Conservation (phyloP, 2,888 invertebrate species). For the Halictus ligatus region DNA sequence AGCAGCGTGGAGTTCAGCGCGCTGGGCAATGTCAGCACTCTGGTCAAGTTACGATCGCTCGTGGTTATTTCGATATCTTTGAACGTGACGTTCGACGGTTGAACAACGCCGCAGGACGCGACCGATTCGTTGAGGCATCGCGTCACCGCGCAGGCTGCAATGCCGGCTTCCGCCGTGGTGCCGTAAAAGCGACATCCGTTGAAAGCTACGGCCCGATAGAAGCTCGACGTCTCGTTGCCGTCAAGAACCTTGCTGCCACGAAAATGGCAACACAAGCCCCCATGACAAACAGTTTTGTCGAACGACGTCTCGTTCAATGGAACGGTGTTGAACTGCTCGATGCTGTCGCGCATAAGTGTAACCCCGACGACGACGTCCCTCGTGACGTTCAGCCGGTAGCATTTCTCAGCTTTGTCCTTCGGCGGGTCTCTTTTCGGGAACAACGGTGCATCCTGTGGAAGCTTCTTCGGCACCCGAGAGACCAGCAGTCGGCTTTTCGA, state of each 20-base stretch:
- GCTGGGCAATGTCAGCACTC: conserved; percentile 65
- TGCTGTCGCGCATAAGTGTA: conserved; percentile 29
- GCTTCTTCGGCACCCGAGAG: conserved; percentile 70
- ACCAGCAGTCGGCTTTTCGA: conserved; percentile 65
- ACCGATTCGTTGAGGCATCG: conserved; percentile 76
- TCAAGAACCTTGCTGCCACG: conserved; percentile 35
- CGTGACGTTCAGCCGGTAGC: background rate
- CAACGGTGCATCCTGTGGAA: background rate
- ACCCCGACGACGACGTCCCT: accelerated
- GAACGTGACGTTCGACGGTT: conserved; percentile 62
- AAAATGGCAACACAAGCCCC: conserved; percentile 75
- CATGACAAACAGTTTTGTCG: conserved; percentile 59
- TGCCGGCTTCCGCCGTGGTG: conserved; percentile 51
- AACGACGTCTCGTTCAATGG: background rate
- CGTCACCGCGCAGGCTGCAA: conserved; percentile 79
- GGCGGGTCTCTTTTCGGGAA: background rate
- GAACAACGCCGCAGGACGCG: conserved; percentile 71
- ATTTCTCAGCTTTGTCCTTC: background rate
- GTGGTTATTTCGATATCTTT: conserved; percentile 63
- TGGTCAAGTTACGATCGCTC: conserved; percentile 61
- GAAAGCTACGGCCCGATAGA: conserved; percentile 79
- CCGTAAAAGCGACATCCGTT: conserved; percentile 74
- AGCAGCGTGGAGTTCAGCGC: conserved; percentile 62
- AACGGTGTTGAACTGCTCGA: conserved; percentile 13
- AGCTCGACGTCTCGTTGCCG: conserved; percentile 48